phyloP scores from a whole-genome alignment of 1,140 invertebrate genomes.

The Polyergus mexicanus region DNA sequence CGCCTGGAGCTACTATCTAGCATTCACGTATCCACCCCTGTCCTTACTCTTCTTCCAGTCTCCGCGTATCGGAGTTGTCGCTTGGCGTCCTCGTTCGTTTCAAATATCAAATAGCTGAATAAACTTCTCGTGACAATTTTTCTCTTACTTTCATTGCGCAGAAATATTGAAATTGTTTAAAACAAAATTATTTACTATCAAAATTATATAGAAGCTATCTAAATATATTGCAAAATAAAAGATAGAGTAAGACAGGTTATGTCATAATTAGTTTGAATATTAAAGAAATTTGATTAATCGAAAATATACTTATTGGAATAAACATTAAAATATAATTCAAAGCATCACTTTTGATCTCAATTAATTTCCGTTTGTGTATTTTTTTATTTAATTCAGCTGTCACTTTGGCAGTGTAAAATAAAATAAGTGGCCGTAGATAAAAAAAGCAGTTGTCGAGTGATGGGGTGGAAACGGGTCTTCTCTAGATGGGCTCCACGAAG shows the following conservation, averaged over 20 bases:
- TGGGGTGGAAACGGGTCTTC: constrained; percentile 57
- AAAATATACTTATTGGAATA: not conserved
- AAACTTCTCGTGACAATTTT: constrained; percentile 32
- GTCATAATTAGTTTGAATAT: not conserved
- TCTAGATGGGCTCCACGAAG: constrained; percentile 54
- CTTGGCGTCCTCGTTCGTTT: constrained; percentile 56
- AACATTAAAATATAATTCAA: not conserved
- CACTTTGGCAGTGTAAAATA: constrained; percentile 27
- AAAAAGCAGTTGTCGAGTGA: constrained; percentile 72
- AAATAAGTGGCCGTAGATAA: constrained; percentile 73
- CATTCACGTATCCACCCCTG: constrained; percentile 72
- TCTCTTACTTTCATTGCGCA: not conserved
- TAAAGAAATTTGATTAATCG: not conserved
- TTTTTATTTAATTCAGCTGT: constrained; percentile 17
- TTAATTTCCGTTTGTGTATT: not conserved
- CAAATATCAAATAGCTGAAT: constrained; percentile 41
- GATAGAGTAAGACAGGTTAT: not conserved
- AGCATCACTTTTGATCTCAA: not conserved
- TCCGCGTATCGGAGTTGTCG: constrained; percentile 64
- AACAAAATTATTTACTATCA: not conserved
- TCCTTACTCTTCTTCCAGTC: constrained; percentile 69
- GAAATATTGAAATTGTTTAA: not conserved
- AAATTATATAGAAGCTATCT: not conserved
- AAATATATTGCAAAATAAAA: not conserved
- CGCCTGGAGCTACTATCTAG: constrained; percentile 85